A percentile compares a stretch with the other conserved stretches of the same genome.
These are phyloP conservation scores for Melanotaenia boesemani DNA, from an alignment of 2,797 vertebrate genomes.

Conservation along the genomic window DNA sequence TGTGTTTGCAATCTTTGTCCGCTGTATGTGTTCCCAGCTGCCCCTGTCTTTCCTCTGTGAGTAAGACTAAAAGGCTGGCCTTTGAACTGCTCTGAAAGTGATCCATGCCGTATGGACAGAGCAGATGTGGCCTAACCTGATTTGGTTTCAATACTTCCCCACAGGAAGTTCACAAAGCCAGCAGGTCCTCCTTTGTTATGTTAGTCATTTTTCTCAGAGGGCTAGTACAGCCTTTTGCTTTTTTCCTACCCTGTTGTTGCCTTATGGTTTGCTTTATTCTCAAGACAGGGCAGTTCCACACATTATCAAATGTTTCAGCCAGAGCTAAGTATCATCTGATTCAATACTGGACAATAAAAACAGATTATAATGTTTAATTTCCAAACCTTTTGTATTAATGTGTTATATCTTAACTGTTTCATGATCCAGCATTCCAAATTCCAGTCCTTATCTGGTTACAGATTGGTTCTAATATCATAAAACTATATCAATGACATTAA, in stretches of 20 bases:
- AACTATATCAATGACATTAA: neutral
- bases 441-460: neutral
- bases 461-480: neutral
- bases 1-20: conserved; percentile 65
- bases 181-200: conserved; percentile 82
- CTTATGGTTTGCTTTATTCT: conserved; percentile 38
- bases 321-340: neutral
- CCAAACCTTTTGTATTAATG: neutral
- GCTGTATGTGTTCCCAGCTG: conserved; percentile 77
- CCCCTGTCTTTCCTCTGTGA: conserved; percentile 75
- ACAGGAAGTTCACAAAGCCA: conserved; percentile 84
- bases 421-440: neutral
- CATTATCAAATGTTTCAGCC: conserved; percentile 25
- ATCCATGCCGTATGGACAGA: conserved; percentile 82
- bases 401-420: neutral
- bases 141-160: conserved; percentile 85
- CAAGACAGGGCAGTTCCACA: conserved; percentile 23
- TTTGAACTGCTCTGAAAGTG: conserved; percentile 84
- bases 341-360: neutral
- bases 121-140: conserved; percentile 85
- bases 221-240: conserved; percentile 46
- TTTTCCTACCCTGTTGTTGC: conserved; percentile 37
- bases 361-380: neutral
- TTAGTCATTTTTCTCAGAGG: conserved; percentile 78
- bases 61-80: conserved; percentile 78